phyloP scores from a whole-genome alignment of 2,888 invertebrate genomes.

The Ferrisia virgata region DNA sequence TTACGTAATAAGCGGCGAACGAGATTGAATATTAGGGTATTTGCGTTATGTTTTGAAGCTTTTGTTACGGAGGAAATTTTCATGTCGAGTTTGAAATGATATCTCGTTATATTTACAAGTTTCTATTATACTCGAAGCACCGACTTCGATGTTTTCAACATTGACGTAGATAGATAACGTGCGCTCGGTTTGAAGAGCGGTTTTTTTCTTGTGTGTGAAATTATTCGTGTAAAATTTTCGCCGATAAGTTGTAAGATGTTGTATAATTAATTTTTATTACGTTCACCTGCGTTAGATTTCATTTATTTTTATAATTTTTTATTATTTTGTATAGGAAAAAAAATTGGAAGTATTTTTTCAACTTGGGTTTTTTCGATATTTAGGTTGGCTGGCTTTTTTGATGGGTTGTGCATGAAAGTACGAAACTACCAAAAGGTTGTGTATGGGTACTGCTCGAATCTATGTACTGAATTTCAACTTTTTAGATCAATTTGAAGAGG shows the following conservation, averaged over 20 bases:
- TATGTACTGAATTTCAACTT: too few relatives aligned
- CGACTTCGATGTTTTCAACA: background rate
- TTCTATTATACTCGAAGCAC: background rate
- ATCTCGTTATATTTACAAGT: background rate
- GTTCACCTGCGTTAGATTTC: background rate
- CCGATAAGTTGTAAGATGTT: background rate
- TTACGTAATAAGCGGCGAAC: constrained; percentile 1
- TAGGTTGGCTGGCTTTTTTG: too few relatives aligned
- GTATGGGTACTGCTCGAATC: too few relatives aligned
- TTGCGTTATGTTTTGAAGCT: background rate
- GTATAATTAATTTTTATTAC: background rate
- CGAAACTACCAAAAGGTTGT: too few relatives aligned
- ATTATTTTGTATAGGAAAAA: background rate
- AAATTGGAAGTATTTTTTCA: too few relatives aligned
- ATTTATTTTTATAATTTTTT: background rate
- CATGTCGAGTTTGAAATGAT: background rate
- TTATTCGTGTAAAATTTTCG: background rate
- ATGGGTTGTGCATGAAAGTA: too few relatives aligned
- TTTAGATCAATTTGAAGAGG: too few relatives aligned
- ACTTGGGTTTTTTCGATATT: too few relatives aligned
- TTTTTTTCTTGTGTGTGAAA: background rate
- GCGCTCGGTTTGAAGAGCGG: background rate
- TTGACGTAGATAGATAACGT: background rate
- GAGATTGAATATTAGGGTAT: constrained; percentile 2
- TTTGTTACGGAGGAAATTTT: background rate